Conservation (phyloP, 2,113 vertebrate species). For the Orcinus orca region DNA sequence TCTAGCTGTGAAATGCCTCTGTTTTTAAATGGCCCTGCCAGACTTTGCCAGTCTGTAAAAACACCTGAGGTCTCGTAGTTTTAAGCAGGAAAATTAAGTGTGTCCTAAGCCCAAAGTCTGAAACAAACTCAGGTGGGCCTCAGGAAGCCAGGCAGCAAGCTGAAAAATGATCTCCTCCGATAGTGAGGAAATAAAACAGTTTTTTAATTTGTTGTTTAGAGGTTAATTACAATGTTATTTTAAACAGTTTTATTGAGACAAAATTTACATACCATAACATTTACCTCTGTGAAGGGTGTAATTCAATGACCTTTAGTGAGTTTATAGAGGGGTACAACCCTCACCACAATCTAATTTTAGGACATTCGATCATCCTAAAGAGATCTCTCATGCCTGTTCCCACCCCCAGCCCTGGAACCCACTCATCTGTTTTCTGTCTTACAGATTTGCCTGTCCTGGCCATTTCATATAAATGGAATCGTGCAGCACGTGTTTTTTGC, state of each 20-base stretch:
- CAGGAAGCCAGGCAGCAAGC: not conserved
- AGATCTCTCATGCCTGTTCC: not conserved
- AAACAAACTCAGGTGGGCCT: not conserved
- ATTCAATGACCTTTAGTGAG: not conserved
- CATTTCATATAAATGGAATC: not conserved
- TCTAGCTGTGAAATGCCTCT: not conserved
- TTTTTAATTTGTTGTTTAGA: not conserved
- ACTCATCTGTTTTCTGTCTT: not conserved
- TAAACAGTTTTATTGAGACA: not conserved
- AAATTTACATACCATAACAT: not conserved
- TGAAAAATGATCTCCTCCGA: not conserved
- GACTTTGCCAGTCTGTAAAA: not conserved
- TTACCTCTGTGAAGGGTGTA: not conserved
- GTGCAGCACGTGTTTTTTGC: not conserved
- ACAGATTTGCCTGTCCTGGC: not conserved
- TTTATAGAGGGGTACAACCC: not conserved
- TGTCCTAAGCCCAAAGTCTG: not conserved
- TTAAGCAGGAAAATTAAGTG: not conserved
- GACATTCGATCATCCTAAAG: not conserved
- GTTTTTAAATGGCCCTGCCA: not conserved
- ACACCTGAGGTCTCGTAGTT: not conserved
- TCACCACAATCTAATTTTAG: not conserved
- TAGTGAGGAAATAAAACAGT: not conserved
- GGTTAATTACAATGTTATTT: not conserved
- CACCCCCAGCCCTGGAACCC: not conserved